phyloP scores from a whole-genome alignment of 2,113 vertebrate species.

The Mus musculus region GRCm39 chrX:160521501-160522000 shows the following conservation, averaged over 20 bases:
- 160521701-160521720: not conserved
- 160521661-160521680: not conserved
- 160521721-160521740: not conserved
- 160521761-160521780: not conserved
- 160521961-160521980: not conserved
- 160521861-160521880: not conserved
- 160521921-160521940: not conserved
- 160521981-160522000: not conserved
- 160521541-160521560: not conserved
- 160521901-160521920: not conserved
- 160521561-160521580: not conserved
- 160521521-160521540: not conserved
- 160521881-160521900: not conserved
- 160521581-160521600: not conserved
- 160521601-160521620: not conserved
- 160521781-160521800: not conserved
- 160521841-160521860: not conserved
- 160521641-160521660: not conserved
- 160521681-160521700: not conserved
- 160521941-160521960: not conserved
- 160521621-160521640: slow-evolving; percentile 5
- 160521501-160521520: not conserved
- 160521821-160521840: not conserved
- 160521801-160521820: not conserved
- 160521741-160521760: not conserved